Evolutionary conservation across 2,888 invertebrate genomes (phyloP), one percentile per base, ranked within the genome.

Genomic region (Acronicta psi): DNA sequence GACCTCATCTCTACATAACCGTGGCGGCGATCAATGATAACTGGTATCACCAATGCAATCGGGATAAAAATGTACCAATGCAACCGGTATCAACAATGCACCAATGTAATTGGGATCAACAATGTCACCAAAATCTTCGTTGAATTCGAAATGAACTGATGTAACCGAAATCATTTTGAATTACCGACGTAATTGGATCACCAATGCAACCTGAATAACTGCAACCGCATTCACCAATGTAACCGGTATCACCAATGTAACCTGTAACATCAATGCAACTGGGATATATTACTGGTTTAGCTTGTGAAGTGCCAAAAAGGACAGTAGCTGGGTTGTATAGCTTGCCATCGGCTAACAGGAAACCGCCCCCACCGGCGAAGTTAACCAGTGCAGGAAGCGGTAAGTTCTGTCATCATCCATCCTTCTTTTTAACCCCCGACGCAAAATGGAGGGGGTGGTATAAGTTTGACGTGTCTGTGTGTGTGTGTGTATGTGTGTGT

Each of bases 341-440:
- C 38, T 43, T 91, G 17, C 90, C 93, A 0, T 88, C 92, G 0
- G 88, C 88, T 1, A 89, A 65, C 46, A 77, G 90, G 54, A 92
- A 90, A 54, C 93, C 93, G 0, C 93, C 93, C n/a, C 92, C 93
- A 2, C 91, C 93, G 0, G 81, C 87, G 0, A 93, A 93, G 66
- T 25, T 89, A 7, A 80, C 75, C 13, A 86, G 88, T 37, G 86
- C 88, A 0, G 81, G 83, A 0, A 88, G 87, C 52, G 90, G 92
- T 93, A 80, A 87, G 91, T 88, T 0, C 10, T 46, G 52, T 52
- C 36, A 10, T 25, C 38, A 23, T 25, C 57, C n/a, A n/a, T n/a
- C n/a, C n/a, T n/a, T n/a, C n/a, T n/a, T n/a, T n/a, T n/a, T n/a
- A n/a, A n/a, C n/a, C n/a, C n/a, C n/a, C n/a, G n/a, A n/a, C n/a